Conservation (phyloP, 2,797 vertebrate species). For the Emydoidea blandingii region DNA sequence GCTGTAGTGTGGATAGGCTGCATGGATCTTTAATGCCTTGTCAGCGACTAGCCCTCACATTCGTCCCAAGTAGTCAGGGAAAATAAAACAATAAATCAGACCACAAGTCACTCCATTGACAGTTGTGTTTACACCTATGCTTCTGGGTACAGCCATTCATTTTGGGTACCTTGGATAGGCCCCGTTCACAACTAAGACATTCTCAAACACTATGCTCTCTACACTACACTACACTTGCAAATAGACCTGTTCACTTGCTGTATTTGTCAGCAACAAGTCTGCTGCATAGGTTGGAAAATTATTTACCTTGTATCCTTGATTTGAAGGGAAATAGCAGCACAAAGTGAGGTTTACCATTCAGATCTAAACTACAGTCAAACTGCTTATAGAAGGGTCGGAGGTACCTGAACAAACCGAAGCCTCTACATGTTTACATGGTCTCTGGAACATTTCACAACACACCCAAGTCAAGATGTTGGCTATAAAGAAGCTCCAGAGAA, state of each 20-base stretch:
- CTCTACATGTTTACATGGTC: background rate
- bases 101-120: background rate
- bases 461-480: background rate
- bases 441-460: background rate
- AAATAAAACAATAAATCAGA: background rate
- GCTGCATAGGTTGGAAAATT: background rate
- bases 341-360: background rate
- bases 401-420: background rate
- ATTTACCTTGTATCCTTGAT: background rate
- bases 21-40: background rate
- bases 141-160: background rate
- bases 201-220: background rate
- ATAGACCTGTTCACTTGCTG: background rate
- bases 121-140: fast-evolving
- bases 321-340: background rate
- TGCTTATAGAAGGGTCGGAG: background rate
- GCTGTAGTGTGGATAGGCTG: background rate
- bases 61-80: fast-evolving
- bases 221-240: fast-evolving
- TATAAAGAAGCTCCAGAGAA: background rate
- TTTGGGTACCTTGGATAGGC: background rate
- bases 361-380: background rate
- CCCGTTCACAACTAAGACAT: background rate
- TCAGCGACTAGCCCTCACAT: background rate
- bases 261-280: background rate